Base-by-base conservation (phyloP, 2,797 vertebrate species). In the Parauchenoglanis punctatus region DNA sequence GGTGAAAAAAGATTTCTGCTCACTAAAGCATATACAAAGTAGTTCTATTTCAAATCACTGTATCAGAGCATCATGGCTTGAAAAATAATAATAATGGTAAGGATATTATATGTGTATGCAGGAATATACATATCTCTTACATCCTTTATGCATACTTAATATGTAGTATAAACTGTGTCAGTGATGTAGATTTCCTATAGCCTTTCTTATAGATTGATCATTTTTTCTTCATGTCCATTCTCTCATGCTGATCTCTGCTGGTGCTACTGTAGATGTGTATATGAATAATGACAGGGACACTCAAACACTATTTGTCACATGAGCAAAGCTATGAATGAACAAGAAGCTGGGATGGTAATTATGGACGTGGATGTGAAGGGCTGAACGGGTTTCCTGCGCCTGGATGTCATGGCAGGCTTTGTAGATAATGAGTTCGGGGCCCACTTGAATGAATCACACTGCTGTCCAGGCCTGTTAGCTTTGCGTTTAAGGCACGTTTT, bases 391-490 rank as follows among this genome's bases (percentile, higher is more conserved):
- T 87, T 83, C 81, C 68, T 84, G 73, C 0, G 31, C 44, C 81
- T 84, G 81, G 59, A 46, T 58, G 59, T 87, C 81, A 83, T 83
- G 81, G 81, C 81, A 77, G 86, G 59, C 86, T 68, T 87, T 83
- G 73, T 84, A 65, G 72, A 84, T 86, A 81, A 87, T 87, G 81
- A 87, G 86, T 77, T 78, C 86, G 84, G 59, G 72, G 59, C 81
- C 81, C 81, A 77, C 86, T 77, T 54, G 31, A 56, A 78, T 87
- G 81, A 87, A 87, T 87, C 86, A 78, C 86, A 54, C 72, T 65
- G 35, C 52, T 46, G 8, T 82, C 56, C 68, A 63, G 68, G 58
- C 28, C 72, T 18, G 61, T 78, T 78, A 84, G 86, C 35, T 68
- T 84, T 35, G 63, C 67, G 18, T 70, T 87, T 84, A 80, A 44